Conservation (phyloP, 2,888 invertebrate species). For the Melanargia galathea region DNA sequence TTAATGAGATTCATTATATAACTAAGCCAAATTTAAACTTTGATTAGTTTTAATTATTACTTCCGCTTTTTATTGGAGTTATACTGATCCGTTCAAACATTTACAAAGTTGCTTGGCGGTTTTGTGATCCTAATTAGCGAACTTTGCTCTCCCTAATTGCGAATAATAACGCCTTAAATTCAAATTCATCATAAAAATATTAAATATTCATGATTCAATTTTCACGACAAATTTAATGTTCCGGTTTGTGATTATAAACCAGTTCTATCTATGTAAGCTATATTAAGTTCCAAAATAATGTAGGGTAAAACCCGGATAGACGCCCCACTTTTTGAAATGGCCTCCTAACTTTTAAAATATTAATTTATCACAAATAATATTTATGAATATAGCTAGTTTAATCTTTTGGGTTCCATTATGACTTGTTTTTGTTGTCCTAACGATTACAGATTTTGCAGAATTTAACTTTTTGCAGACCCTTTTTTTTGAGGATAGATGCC, state of each 20-base stretch:
- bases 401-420: too few relatives aligned
- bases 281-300: too few relatives aligned
- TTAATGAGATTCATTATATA: neutral
- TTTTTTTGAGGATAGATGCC: too few relatives aligned
- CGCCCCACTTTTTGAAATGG: too few relatives aligned
- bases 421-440: too few relatives aligned
- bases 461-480: too few relatives aligned
- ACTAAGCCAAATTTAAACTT: conserved; percentile 30
- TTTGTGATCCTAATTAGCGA: conserved; percentile 53
- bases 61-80: conserved; percentile 48
- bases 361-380: too few relatives aligned
- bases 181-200: conserved; percentile 31
- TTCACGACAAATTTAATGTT: conserved; percentile 6
- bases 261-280: neutral
- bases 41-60: conserved; percentile 36
- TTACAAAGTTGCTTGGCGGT: conserved; percentile 50
- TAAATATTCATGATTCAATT: conserved; percentile 30
- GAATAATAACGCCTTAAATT: conserved; percentile 45
- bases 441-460: too few relatives aligned
- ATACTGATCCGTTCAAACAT: conserved; percentile 52
- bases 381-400: too few relatives aligned
- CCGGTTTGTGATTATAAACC: neutral
- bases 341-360: too few relatives aligned
- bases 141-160: conserved; percentile 50
- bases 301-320: too few relatives aligned